These are phyloP conservation scores for Baccha elongata DNA, from an alignment of 2,888 invertebrate genomes.

Conservation along the genomic window DNA sequence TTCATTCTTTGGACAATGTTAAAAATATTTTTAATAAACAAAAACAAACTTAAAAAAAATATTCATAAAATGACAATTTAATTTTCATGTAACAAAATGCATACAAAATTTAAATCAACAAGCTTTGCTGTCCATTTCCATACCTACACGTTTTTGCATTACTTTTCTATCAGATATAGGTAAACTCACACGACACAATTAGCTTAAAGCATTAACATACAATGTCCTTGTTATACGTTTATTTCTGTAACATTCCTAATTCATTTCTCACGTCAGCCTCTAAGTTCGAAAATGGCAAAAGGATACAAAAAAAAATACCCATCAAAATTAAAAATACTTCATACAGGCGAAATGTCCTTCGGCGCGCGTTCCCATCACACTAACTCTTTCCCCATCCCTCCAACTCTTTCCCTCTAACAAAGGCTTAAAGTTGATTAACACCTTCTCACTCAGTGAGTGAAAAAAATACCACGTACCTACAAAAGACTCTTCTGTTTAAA, in stretches of 20 bases:
- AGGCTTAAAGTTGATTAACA: conserved; percentile 73
- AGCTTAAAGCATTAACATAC: conserved; percentile 24
- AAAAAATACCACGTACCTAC: conserved; percentile 12
- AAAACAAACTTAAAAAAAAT: no score
- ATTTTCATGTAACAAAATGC: no score
- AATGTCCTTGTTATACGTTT: conserved; percentile 13
- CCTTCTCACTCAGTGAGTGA: conserved; percentile 53
- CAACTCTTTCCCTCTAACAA: conserved; percentile 24
- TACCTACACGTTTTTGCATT: not conserved
- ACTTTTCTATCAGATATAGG: not conserved
- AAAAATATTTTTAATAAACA: no score
- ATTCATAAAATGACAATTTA: no score
- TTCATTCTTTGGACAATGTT: no score
- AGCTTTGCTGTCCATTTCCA: not conserved
- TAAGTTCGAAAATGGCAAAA: not conserved
- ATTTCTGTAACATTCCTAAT: conserved; percentile 23
- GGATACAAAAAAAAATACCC: not conserved
- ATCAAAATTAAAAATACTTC: conserved; percentile 35
- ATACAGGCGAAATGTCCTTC: conserved; percentile 62
- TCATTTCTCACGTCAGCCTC: conserved; percentile 31
- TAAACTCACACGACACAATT: conserved; percentile 32
- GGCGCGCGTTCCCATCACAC: conserved; percentile 37
- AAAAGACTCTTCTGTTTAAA: conserved; percentile 47
- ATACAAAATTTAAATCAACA: no score
- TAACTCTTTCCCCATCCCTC: conserved; percentile 1